Evolutionary conservation across 2,888 invertebrate species (phyloP).

Genomic region (Rhagium mordax): DNA sequence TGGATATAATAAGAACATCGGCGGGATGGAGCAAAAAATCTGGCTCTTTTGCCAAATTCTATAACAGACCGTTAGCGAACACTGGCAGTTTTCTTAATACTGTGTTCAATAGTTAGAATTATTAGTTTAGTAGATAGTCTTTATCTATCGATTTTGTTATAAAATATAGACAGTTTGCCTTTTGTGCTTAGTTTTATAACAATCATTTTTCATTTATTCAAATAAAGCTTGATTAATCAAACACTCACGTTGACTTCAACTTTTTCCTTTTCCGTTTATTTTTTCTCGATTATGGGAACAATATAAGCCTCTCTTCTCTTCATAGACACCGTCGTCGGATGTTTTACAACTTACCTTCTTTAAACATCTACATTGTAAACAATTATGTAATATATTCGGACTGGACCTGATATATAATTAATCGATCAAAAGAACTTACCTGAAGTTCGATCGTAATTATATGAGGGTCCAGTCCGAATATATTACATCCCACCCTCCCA

Average conservation of each 20-base stretch:
- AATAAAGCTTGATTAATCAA: not conserved
- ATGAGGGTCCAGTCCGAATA: slow-evolving; percentile 42
- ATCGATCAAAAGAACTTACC: slow-evolving; percentile 44
- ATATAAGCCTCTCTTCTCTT: not conserved
- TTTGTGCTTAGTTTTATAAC: not conserved
- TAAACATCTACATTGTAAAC: slow-evolving; percentile 41
- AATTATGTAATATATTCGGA: slow-evolving; percentile 37
- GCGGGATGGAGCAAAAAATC: slow-evolving; percentile 42
- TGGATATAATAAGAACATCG: slow-evolving; percentile 44
- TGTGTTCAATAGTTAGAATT: not conserved
- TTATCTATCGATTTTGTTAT: not conserved
- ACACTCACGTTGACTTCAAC: not conserved
- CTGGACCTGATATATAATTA: slow-evolving; percentile 42
- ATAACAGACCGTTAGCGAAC: not conserved
- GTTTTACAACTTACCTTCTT: slow-evolving; percentile 26
- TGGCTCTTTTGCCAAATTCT: not conserved
- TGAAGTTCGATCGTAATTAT: slow-evolving; percentile 45
- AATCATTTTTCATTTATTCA: not conserved
- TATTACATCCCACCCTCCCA: slow-evolving; percentile 27
- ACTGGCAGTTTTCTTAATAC: slow-evolving; percentile 7
- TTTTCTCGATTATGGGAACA: no score
- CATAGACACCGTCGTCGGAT: not conserved
- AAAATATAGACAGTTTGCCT: not conserved
- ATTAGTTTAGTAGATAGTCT: not conserved
- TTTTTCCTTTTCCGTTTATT: no score